Percentiles rank a stretch among this genome's conserved stretches.
These are phyloP conservation scores for Charina bottae DNA, from an alignment of 2,113 vertebrate species.

Conservation along the genomic window DNA sequence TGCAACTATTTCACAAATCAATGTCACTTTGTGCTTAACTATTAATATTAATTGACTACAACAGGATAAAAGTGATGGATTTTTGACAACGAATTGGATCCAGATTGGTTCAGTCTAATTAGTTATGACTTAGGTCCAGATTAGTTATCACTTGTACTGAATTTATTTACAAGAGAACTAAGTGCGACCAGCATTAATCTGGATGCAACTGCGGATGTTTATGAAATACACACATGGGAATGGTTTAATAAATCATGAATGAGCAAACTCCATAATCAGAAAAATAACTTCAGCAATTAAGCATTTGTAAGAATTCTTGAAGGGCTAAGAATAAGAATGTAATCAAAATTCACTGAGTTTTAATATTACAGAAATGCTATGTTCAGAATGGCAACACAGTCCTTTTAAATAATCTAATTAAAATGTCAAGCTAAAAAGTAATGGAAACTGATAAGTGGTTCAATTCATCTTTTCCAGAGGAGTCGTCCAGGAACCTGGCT, in stretches of 20 bases:
- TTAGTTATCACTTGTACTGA: not conserved
- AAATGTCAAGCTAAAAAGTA: not conserved
- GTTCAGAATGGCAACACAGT: not conserved
- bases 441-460: not conserved
- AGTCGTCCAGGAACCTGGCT: not conserved
- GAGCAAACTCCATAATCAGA: not conserved
- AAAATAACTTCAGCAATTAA: not conserved
- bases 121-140: not conserved
- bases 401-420: not conserved
- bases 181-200: not conserved
- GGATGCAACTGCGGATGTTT: not conserved
- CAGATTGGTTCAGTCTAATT: not conserved
- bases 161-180: not conserved
- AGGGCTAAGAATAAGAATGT: not conserved
- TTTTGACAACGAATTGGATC: not conserved
- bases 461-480: not conserved
- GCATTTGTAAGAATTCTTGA: not conserved
- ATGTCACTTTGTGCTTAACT: not conserved
- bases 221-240: not conserved
- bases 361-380: not conserved
- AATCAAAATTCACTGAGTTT: not conserved
- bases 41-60: slow-evolving; percentile 24
- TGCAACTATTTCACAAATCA: not conserved
- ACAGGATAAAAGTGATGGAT: slow-evolving; percentile 15
- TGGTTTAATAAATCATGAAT: not conserved